Base-by-base conservation (phyloP, 2,113 vertebrate genomes). In the Cygnus atratus region DNA sequence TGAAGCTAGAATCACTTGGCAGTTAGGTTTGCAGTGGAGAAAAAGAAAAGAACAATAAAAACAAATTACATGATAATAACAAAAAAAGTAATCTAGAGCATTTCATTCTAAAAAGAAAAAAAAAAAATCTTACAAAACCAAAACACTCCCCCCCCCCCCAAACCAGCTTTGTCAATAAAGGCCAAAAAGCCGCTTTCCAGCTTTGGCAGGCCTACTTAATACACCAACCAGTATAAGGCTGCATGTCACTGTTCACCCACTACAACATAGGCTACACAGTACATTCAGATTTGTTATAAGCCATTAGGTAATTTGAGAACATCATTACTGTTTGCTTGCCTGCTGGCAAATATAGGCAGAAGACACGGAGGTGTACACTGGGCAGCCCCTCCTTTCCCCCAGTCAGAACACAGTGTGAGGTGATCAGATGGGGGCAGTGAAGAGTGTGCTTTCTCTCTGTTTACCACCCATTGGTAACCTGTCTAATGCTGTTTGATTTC, bases 401-500 rank as follows among this genome's bases (percentile, higher is more conserved):
- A 21, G 63, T 7, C 8, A 46, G 78, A 58, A n/a, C 8, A 41
- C 41, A 11, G 63, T 50, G 21, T 57, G 37, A 70, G 26, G 41
- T 4, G 33, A 7, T 2, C 28, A 50, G n/a, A 0, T 21, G 24
- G 37, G 39, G 61, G 31, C 33, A 80, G 44, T 6, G 11, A 37
- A 15, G 43, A 6, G 3, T 0, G 1, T 2, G 13, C 41, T 57
- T 86, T 22, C 63, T 88, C 3, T 0, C 33, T 20, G 79, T 39
- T 37, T 9, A 9, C 3, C 35, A 70, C 19, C 39, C 66, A 25
- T 5, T 82, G 78, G 16, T 74, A 55, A 93, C 59, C 31, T 57
- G 63, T 43, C 24, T 9, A 5, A 11, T 4, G 33, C 71, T 80
- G 6, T 88, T 80, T 79, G 35, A 57, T 88, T 95, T 68, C 83